These are phyloP conservation scores for Ooceraea biroi DNA, from an alignment of 1,140 invertebrate species.

Conservation along the genomic window DNA sequence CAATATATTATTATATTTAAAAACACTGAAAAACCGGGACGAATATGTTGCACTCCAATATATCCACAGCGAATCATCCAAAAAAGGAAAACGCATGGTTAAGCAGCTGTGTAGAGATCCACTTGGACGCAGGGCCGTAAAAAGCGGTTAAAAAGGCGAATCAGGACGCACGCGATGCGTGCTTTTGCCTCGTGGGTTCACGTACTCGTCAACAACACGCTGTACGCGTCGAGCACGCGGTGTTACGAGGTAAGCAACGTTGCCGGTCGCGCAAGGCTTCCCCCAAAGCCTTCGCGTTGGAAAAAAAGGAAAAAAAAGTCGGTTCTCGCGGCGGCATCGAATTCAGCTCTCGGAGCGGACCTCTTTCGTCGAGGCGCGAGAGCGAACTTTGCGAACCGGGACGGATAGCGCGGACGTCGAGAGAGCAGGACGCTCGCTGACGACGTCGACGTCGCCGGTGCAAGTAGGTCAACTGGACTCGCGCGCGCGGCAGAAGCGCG, in stretches of 20 bases:
- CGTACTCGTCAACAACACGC: conserved; percentile 42
- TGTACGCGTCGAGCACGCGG: conserved; percentile 26
- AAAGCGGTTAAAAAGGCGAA: conserved; percentile 51
- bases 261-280: conserved; percentile 45
- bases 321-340: background rate
- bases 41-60: too few species aligned
- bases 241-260: conserved; percentile 43
- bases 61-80: background rate
- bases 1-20: too few species aligned
- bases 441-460: conserved; percentile 48
- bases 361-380: conserved; percentile 33
- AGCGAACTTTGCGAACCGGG: background rate
- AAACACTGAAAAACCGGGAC: too few species aligned
- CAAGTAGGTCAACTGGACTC: conserved; percentile 70
- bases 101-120: background rate
- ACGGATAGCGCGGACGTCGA: conserved; percentile 28
- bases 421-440: conserved; percentile 18
- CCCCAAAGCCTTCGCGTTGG: conserved; percentile 32
- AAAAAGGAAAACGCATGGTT: background rate
- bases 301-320: conserved; percentile 29
- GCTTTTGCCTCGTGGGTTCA: conserved; percentile 11
- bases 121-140: conserved; percentile 26
- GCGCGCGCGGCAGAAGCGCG: conserved; percentile 59
- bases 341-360: conserved; percentile 12
- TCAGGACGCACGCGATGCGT: conserved; percentile 44